A percentile compares a stretch with the other conserved stretches of the same genome.
phyloP scores from a whole-genome alignment of 2,113 vertebrate species.

The Euleptes europaea region DNA sequence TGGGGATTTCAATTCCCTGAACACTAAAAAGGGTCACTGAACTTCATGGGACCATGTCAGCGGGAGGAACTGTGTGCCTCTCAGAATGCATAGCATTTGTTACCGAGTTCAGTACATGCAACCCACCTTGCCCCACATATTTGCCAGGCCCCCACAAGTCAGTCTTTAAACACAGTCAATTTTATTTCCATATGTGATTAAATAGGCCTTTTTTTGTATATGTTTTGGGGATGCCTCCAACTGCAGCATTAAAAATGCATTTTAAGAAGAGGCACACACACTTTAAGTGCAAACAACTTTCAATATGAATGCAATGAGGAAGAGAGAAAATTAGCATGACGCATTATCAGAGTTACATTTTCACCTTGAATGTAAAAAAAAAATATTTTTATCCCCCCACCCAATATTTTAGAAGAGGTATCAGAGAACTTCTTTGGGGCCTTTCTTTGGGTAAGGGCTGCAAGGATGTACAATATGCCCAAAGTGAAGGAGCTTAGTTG shows the following conservation, averaged over 20 bases:
- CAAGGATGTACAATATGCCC: neutral
- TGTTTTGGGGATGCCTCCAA: neutral
- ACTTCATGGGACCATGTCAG: neutral
- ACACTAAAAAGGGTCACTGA: neutral
- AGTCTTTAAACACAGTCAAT: neutral
- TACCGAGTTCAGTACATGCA: neutral
- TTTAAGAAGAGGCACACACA: too few species aligned
- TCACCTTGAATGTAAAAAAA: neutral
- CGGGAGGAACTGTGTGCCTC: neutral
- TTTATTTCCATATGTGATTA: constrained; percentile 1
- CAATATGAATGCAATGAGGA: neutral
- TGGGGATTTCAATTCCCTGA: neutral
- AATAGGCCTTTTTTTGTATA: neutral
- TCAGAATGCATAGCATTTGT: neutral
- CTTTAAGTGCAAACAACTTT: neutral
- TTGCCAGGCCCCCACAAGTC: neutral
- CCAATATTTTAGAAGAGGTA: neutral
- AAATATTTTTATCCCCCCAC: neutral
- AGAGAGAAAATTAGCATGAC: neutral
- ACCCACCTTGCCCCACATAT: neutral
- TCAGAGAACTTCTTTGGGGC: neutral
- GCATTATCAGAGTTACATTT: neutral
- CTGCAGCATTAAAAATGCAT: too few species aligned
- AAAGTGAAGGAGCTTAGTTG: neutral
- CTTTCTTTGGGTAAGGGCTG: neutral